Evolutionary conservation across 2,888 invertebrate genomes (phyloP), one percentile per base, ranked within the genome.

Genomic region (Calephelis perditalis): DNA sequence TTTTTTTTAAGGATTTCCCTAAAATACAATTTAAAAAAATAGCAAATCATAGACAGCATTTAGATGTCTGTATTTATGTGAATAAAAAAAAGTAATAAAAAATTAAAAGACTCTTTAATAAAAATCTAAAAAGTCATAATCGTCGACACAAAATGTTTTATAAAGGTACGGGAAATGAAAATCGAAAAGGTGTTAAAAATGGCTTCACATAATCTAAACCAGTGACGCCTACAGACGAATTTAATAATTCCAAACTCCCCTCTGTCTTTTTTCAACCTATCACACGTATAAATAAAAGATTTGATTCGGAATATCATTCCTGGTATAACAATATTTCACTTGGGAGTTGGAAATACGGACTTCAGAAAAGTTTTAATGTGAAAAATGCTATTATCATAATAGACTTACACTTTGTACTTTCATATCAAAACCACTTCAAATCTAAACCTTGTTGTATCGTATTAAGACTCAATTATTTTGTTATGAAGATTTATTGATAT

Each of bases 321-420:
- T 67, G 57, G 63, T 63, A 63, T 36, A 55, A 65, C 64, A 68
- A 71, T 70, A 70, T 67, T 68, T 67, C 70, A 62, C 70, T 64
- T 60, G 71, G 70, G 70, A 62, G 68, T 64, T 60, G 71, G 70
- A 69, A 71, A 66, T 66, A 66, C 66, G 63, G 62, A 65, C 61
- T 64, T 63, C 69, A 77, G 75, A 80, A 77, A 87, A 87, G 77
- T 88, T 87, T 88, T 88, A 88, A 88, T 88, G 83, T 84, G 88
- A 88, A 88, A 88, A 88, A 88, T 87, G 82, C 80, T 79, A 88
- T 88, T 88, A 88, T 86, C 81, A 82, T 85, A 79, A 73, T 68
- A 68, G 67, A 72, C 73, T 57, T 49, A 35, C 43, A 58, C 58
- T 61, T 54, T 57, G 15, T 45, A 43, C 56, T 58, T 10, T 54